Evolutionary conservation across 1,140 invertebrate genomes (phyloP).

Genomic region (Cataglyphis hispanica): DNA sequence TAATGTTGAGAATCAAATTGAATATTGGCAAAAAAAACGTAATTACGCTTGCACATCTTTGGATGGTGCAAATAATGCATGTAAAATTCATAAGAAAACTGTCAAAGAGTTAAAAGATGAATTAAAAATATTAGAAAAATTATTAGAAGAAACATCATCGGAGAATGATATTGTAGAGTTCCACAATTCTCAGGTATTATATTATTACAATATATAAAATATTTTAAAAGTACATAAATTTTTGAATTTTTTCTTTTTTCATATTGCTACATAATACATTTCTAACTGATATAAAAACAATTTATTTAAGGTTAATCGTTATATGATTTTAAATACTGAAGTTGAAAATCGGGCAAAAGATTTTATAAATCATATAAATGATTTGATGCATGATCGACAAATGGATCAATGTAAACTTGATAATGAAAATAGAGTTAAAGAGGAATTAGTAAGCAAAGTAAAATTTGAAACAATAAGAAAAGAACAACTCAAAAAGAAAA

Average conservation of each 20-base stretch:
- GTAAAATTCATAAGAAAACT: slow-evolving; percentile 94
- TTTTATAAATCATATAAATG: slow-evolving; percentile 94
- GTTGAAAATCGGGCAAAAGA: slow-evolving; percentile 93
- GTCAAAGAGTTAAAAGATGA: slow-evolving; percentile 94
- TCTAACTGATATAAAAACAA: slow-evolving; percentile 22
- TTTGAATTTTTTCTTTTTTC: not conserved
- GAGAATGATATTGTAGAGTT: slow-evolving; percentile 92
- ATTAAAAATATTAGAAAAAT: slow-evolving; percentile 90
- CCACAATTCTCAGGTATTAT: slow-evolving; percentile 93
- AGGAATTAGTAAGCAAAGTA: slow-evolving; percentile 93
- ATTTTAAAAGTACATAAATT: not conserved
- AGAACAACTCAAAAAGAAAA: slow-evolving; percentile 93
- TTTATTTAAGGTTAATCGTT: slow-evolving; percentile 91
- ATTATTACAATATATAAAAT: not conserved
- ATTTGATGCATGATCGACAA: slow-evolving; percentile 96
- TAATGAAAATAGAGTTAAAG: slow-evolving; percentile 93
- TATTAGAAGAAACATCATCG: slow-evolving; percentile 91
- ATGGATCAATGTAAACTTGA: slow-evolving; percentile 96
- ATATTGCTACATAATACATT: slow-evolving; percentile 7
- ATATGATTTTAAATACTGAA: slow-evolving; percentile 96
- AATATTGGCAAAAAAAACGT: slow-evolving; percentile 96
- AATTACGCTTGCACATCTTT: slow-evolving; percentile 94
- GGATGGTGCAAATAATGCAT: slow-evolving; percentile 93
- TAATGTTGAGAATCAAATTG: slow-evolving; percentile 95
- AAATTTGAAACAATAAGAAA: slow-evolving; percentile 92